Base-by-base conservation (phyloP, 2,113 vertebrate genomes). In the Dasypus novemcinctus region DNA sequence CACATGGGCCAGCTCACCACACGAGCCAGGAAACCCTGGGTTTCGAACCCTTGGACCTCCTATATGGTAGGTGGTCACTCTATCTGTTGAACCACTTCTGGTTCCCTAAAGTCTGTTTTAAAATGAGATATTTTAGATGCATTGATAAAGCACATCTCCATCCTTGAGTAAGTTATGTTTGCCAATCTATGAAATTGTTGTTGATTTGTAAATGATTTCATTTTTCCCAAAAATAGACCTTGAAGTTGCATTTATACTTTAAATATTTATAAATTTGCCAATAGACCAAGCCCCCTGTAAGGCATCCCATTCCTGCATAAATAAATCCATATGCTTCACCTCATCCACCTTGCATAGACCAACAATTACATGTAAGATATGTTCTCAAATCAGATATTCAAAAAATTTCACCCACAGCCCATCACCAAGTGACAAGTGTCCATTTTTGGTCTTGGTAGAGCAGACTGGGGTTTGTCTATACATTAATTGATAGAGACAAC, bases 41-140 rank as follows among this genome's bases (percentile, higher is more conserved):
- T n/a, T n/a, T n/a, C n/a, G n/a, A n/a, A n/a, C n/a, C n/a, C n/a
- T n/a, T n/a, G n/a, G n/a, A n/a, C n/a, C n/a, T n/a, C n/a, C n/a
- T n/a, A n/a, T n/a, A n/a, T n/a, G n/a, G n/a, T n/a, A n/a, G n/a
- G n/a, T n/a, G n/a, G n/a, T n/a, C n/a, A n/a, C n/a, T n/a, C n/a
- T n/a, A n/a, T n/a, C n/a, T n/a, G n/a, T n/a, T n/a, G n/a, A n/a
- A n/a, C n/a, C n/a, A n/a, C n/a, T n/a, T n/a, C n/a, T n/a, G n/a
- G n/a, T n/a, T n/a, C n/a, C n/a, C 36, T 31, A 82, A 88, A 91
- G 41, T 43, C 29, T 79, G 27, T 33, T 38, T 66, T 2, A 33
- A 91, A 82, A 89, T 92, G 43, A 91, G 83, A 75, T 93, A 64
- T 87, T 69, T 93, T 83, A 74, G 33, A 92, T 68, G 13, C 63